Evolutionary conservation across 2,888 invertebrate genomes (phyloP), one percentile per base, ranked within the genome.

Genomic region (Volucella inanis): DNA sequence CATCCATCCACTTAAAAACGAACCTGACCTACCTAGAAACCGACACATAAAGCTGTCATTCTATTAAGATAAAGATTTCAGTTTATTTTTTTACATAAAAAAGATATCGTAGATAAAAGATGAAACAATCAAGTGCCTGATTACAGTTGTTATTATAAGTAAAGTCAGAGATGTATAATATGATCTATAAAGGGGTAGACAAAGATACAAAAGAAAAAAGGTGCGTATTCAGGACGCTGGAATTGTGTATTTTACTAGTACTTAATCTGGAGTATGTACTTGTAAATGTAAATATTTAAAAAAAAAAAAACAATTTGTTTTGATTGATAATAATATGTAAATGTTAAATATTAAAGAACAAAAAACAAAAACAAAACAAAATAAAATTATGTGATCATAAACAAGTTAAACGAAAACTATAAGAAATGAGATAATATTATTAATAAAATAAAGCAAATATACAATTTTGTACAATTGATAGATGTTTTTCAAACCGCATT

Each of bases 391-490:
- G 72, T 78, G 78, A 78, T 83, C 57, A 67, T 67, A 68, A n/a
- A n/a, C 38, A 6, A 38, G 43, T 57, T 4, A 49, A 70, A 41
- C 38, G 39, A 39, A 70, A 78, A 18, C 43, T 38, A 61, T 52
- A 68, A 50, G 15, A 11, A 38, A 8, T 12, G 22, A 38, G 11
- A 22, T 67, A 61, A 75, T 68, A 11, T 43, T 11, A 45, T 15
- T 43, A 11, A 50, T n/a, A 64, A 41, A 72, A 80, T 62, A 68
- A 70, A 47, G 15, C 14, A 74, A 62, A 59, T 83, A 77, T 83
- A 83, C 83, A 83, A 77, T 83, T 83, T 83, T 83, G 54, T 83
- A 83, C 83, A 78, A 68, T 78, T 71, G 45, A 31, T 43, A 50
- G 55, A 75, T 67, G 22, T 54, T 54, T 12, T 57, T 12, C 22